phyloP scores from a whole-genome alignment of 2,888 invertebrate genomes.

The Halocaridina rubra region DNA sequence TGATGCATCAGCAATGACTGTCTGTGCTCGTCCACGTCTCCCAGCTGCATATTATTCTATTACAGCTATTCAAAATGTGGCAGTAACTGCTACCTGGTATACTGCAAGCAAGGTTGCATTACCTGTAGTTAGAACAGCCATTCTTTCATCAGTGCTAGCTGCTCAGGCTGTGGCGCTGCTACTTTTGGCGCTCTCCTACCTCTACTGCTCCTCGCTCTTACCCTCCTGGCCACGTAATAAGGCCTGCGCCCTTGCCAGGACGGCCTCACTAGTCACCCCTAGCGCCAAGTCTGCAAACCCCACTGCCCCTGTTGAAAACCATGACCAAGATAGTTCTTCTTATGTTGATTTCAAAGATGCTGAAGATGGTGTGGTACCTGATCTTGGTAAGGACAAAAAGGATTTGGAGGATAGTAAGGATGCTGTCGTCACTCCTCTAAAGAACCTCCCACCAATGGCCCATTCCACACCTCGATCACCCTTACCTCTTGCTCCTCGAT shows the following conservation, averaged over 20 bases:
- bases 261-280: constrained; percentile 43
- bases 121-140: constrained; percentile 29
- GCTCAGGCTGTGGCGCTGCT: constrained; percentile 53
- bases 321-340: constrained; percentile 16
- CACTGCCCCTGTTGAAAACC: not conserved
- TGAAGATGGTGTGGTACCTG: constrained; percentile 20
- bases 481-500: constrained; percentile 31
- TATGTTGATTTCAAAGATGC: constrained; percentile 47
- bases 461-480: constrained; percentile 52
- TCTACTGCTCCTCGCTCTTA: constrained; percentile 52
- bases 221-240: constrained; percentile 52
- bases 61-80: constrained; percentile 53
- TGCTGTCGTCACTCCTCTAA: constrained; percentile 4
- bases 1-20: constrained; percentile 44
- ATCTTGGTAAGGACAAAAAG: not conserved
- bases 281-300: constrained; percentile 21
- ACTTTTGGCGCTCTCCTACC: constrained; percentile 52
- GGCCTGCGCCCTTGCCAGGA: constrained; percentile 27
- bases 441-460: constrained; percentile 35
- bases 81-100: constrained; percentile 54
- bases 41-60: constrained; percentile 54
- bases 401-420: not conserved
- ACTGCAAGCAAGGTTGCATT: constrained; percentile 21
- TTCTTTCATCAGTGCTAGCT: constrained; percentile 45
- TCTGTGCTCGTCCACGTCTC: constrained; percentile 53